Conservation (phyloP, 2,797 vertebrate genomes). For the Pipistrellus kuhlii region DNA sequence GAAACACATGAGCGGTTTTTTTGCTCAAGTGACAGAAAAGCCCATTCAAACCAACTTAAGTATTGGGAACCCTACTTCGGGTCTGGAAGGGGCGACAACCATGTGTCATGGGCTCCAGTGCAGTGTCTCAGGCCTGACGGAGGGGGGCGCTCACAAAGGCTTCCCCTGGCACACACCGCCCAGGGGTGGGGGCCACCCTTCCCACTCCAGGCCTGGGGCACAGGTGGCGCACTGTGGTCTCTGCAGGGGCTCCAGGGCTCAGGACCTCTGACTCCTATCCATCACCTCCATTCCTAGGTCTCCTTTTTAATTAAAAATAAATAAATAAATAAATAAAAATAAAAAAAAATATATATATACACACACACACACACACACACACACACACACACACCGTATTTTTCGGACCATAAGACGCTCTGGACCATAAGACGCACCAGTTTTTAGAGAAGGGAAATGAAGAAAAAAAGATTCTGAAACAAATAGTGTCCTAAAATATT, state of each 20-base stretch:
- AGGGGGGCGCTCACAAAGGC: not conserved
- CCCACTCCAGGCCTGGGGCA: not conserved
- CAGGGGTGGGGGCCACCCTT: not conserved
- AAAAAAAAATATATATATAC: too few relatives aligned
- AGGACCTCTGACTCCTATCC: rapidly evolving
- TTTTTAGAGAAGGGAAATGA: too few relatives aligned
- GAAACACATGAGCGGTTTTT: not conserved
- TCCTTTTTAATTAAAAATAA: too few relatives aligned
- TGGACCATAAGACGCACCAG: too few relatives aligned
- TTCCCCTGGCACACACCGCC: not conserved
- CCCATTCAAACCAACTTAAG: not conserved
- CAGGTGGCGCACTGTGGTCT: not conserved
- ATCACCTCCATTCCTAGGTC: not conserved
- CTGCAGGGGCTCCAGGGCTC: not conserved
- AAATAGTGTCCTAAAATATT: too few relatives aligned
- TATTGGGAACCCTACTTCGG: not conserved
- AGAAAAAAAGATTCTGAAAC: too few relatives aligned
- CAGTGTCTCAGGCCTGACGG: not conserved
- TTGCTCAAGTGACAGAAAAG: not conserved
- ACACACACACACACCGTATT: too few relatives aligned
- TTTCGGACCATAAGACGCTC: too few relatives aligned
- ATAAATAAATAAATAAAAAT: too few relatives aligned
- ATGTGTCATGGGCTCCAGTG: not conserved
- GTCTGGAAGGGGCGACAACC: not conserved
- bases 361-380: too few relatives aligned